These are phyloP conservation scores for Polylopha cassiicola DNA, from an alignment of 2,888 invertebrate species.

Conservation along the genomic window DNA sequence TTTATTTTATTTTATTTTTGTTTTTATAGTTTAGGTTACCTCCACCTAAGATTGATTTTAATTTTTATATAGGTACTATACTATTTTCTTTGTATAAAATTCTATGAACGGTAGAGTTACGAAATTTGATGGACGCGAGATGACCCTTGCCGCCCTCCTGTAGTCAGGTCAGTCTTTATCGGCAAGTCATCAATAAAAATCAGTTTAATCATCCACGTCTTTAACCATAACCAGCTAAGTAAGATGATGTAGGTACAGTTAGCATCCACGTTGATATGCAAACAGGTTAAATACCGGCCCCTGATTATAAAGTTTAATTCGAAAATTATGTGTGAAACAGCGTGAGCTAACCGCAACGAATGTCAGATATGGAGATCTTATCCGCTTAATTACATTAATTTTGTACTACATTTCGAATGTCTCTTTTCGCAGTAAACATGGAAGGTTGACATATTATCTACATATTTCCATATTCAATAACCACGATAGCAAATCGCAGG, in stretches of 20 bases:
- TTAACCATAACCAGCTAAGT: slow-evolving; percentile 20
- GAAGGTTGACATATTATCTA: slow-evolving; percentile 8
- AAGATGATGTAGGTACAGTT: slow-evolving; percentile 16
- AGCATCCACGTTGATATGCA: slow-evolving; percentile 10
- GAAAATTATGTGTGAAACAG: slow-evolving; percentile 35
- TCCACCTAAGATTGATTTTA: too few species aligned
- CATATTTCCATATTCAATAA: slow-evolving; percentile 22
- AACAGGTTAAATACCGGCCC: slow-evolving; percentile 22
- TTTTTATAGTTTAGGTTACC: too few species aligned
- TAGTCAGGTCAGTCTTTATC: slow-evolving; percentile 34
- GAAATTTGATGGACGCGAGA: slow-evolving; percentile 39
- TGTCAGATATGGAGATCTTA: slow-evolving; percentile 21
- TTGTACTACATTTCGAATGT: slow-evolving; percentile 6
- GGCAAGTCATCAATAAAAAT: slow-evolving; percentile 41
- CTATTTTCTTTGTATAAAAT: too few species aligned
- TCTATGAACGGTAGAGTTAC: too few species aligned
- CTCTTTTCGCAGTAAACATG: too few species aligned
- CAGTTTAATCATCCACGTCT: slow-evolving; percentile 27
- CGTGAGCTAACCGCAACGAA: slow-evolving; percentile 34
- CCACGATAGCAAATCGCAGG: background rate
- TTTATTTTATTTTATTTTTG: too few species aligned
- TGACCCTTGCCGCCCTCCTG: slow-evolving; percentile 39
- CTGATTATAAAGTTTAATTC: slow-evolving; percentile 33
- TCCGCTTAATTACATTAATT: slow-evolving; percentile 2
- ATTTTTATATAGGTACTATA: too few species aligned